Evolutionary conservation across 2,113 vertebrate species (phyloP).

Genomic region (Amblyopsis rosae): DNA sequence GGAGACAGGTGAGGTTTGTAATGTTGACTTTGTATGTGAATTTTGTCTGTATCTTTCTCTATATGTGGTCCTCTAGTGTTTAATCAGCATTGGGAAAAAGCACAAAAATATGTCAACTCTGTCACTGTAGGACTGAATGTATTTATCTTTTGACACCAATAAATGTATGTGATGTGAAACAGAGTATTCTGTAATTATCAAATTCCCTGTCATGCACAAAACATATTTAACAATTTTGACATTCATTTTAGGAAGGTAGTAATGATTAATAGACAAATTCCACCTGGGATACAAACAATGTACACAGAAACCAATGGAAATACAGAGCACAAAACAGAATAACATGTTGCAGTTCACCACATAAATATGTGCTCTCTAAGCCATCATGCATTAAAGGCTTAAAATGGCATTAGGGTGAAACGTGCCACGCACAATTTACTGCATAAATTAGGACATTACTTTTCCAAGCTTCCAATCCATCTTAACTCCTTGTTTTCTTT

Average conservation of each 20-base stretch:
- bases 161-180: slow-evolving; percentile 72
- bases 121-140: slow-evolving; percentile 79
- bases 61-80: slow-evolving; percentile 65
- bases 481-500: no score
- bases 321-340: no score
- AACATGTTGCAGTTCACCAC: neutral
- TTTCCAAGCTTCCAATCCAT: neutral
- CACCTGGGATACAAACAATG: slow-evolving; percentile 1
- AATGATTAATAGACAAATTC: neutral
- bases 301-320: slow-evolving; percentile 8
- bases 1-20: slow-evolving; percentile 60
- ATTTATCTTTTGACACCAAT: slow-evolving; percentile 79
- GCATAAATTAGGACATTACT: neutral
- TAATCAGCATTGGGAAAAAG: slow-evolving; percentile 53
- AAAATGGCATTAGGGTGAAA: neutral
- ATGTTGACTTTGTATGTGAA: slow-evolving; percentile 73
- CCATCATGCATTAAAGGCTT: neutral
- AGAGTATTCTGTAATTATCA: slow-evolving; percentile 13
- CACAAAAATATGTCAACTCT: slow-evolving; percentile 70
- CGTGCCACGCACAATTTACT: neutral
- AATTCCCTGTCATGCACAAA: neutral
- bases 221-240: neutral
- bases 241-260: neutral
- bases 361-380: no score
- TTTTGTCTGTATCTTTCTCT: slow-evolving; percentile 68